Percentiles rank a stretch among this genome's conserved stretches.
Conservation (phyloP, 2,113 vertebrate species). For the Planiliza haematocheilus region DNA sequence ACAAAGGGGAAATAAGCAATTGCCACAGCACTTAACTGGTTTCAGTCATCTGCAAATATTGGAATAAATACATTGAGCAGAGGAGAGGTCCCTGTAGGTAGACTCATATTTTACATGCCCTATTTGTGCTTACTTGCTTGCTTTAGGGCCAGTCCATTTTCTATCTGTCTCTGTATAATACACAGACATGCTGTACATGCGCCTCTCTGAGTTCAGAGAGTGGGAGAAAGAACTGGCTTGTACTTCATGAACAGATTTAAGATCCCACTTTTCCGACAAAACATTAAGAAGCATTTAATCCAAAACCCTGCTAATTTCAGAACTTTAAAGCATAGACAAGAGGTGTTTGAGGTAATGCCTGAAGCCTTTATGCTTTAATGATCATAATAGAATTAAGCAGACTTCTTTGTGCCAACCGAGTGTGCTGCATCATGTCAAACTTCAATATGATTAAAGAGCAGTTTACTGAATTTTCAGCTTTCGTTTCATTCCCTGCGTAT, state of each 20-base stretch:
- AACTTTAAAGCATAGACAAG: background rate
- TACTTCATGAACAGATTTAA: slow-evolving; percentile 26
- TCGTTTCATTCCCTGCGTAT: slow-evolving; percentile 26
- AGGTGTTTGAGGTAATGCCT: slow-evolving; percentile 12
- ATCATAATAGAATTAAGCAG: slow-evolving; percentile 15
- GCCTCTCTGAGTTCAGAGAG: slow-evolving; percentile 2
- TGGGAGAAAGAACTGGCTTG: slow-evolving; percentile 39
- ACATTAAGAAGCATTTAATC: slow-evolving; percentile 48
- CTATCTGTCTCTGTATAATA: slow-evolving; percentile 36
- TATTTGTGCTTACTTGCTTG: slow-evolving; percentile 79
- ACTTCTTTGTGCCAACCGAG: slow-evolving; percentile 17
- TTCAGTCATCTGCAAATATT: slow-evolving; percentile 81
- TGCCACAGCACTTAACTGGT: slow-evolving; percentile 80
- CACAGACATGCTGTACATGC: slow-evolving; percentile 34
- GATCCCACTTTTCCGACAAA: slow-evolving; percentile 32
- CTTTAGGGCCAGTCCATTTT: slow-evolving; percentile 69
- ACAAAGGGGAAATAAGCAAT: slow-evolving; percentile 83
- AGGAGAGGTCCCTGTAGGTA: slow-evolving; percentile 62
- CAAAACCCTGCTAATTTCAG: slow-evolving; percentile 13
- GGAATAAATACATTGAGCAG: slow-evolving; percentile 71
- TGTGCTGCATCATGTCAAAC: background rate
- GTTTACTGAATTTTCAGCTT: background rate
- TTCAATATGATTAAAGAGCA: slow-evolving; percentile 20
- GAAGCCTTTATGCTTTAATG: slow-evolving; percentile 25
- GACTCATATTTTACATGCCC: slow-evolving; percentile 77